Conservation (phyloP, 2,797 vertebrate genomes). For the Cygnus olor region DNA sequence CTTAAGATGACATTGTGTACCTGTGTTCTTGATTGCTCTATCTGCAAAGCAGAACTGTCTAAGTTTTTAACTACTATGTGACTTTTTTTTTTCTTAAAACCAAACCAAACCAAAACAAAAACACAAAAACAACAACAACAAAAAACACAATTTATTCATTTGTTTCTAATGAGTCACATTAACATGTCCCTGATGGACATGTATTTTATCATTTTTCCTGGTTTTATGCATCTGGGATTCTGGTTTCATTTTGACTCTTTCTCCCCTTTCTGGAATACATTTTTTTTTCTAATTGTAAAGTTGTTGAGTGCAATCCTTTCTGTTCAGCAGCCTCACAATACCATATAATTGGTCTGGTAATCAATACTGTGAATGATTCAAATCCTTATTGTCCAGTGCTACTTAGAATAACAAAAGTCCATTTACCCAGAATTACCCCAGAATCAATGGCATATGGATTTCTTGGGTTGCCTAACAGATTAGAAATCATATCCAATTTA, state of each 20-base stretch:
- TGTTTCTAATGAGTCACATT: background rate
- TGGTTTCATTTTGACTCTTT: background rate
- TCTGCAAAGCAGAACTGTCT: background rate
- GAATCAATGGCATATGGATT: background rate
- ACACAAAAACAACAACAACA: background rate
- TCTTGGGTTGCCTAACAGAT: background rate
- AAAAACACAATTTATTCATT: background rate
- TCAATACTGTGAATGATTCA: background rate
- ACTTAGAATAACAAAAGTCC: background rate
- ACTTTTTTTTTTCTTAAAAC: background rate
- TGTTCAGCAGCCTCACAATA: background rate
- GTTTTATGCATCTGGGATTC: background rate
- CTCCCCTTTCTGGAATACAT: background rate
- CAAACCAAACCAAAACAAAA: background rate
- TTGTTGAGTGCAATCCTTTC: background rate
- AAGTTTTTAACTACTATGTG: background rate
- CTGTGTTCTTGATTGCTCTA: background rate
- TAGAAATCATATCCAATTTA: background rate
- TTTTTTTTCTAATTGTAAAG: background rate
- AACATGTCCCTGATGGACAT: background rate
- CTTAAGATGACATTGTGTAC: background rate
- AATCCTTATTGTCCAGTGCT: background rate
- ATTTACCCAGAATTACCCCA: background rate
- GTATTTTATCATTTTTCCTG: background rate
- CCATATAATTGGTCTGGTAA: background rate